phyloP scores from a whole-genome alignment of 2,113 vertebrate genomes.

The Ifrita kowaldi region DNA sequence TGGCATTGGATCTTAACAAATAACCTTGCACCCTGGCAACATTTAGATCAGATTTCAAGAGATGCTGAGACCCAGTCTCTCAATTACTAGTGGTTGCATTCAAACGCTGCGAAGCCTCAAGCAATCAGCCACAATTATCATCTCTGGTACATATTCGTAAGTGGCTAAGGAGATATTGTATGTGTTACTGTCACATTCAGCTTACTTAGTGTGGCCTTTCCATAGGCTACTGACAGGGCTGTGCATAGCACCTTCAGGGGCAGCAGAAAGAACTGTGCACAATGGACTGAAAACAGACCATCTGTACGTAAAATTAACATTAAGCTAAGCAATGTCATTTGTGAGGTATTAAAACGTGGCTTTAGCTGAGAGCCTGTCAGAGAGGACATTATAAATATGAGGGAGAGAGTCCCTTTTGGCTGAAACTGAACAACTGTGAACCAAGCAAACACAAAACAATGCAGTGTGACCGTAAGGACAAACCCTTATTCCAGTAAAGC shows the following conservation, averaged over 20 bases:
- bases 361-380: background rate
- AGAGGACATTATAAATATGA: background rate
- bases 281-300: constrained; percentile 30
- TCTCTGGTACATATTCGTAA: background rate
- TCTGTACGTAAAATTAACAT: background rate
- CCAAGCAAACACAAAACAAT: background rate
- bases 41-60: background rate
- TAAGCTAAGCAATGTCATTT: background rate
- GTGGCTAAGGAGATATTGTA: background rate
- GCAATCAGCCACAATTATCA: background rate
- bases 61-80: background rate
- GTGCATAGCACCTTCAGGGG: background rate
- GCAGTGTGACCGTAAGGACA: background rate
- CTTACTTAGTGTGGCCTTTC: background rate
- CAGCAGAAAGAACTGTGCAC: background rate
- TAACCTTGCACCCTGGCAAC: background rate
- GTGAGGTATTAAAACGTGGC: background rate
- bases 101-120: background rate
- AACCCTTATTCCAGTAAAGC: background rate
- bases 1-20: background rate
- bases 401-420: background rate
- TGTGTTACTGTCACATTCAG: background rate
- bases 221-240: background rate
- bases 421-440: background rate
- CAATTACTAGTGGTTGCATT: background rate